Evolutionary conservation across 2,797 vertebrate species (phyloP).

Genomic region (Etheostoma nigrum): DNA sequence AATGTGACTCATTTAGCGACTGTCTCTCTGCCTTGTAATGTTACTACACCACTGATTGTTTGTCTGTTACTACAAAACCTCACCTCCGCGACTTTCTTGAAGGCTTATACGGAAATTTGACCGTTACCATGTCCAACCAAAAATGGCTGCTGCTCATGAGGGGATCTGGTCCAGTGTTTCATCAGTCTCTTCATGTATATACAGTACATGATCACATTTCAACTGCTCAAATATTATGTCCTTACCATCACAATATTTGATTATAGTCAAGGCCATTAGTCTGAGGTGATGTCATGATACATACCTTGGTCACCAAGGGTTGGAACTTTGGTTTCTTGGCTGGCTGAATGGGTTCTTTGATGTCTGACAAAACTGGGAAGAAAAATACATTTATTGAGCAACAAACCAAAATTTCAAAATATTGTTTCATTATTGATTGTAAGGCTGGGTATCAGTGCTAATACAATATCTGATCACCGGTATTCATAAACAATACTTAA

Average conservation of each 20-base stretch:
- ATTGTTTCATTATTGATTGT: background rate
- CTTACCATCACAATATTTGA: background rate
- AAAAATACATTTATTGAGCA: slow-evolving; percentile 17
- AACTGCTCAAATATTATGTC: slow-evolving; percentile 3
- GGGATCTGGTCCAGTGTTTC: slow-evolving; percentile 23
- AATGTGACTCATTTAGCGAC: too few species aligned
- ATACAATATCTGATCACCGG: too few species aligned
- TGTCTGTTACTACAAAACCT: too few species aligned
- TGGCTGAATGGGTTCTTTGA: slow-evolving; percentile 91
- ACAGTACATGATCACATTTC: slow-evolving; percentile 24
- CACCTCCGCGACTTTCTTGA: too few species aligned
- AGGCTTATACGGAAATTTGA: too few species aligned
- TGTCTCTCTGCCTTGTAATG: too few species aligned
- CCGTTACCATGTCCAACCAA: too few species aligned
- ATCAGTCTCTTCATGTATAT: slow-evolving; percentile 32
- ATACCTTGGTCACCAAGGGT: slow-evolving; percentile 89
- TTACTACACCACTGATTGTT: too few species aligned
- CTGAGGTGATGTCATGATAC: slow-evolving; percentile 28
- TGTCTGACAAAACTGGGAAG: slow-evolving; percentile 91
- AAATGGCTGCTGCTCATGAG: too few species aligned
- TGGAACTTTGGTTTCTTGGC: slow-evolving; percentile 93
- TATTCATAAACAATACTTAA: background rate
- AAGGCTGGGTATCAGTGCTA: background rate
- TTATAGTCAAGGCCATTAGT: background rate
- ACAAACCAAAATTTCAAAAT: slow-evolving; percentile 4